These are phyloP conservation scores for Diaphora mendica DNA, from an alignment of 2,888 invertebrate species.

Conservation along the genomic window DNA sequence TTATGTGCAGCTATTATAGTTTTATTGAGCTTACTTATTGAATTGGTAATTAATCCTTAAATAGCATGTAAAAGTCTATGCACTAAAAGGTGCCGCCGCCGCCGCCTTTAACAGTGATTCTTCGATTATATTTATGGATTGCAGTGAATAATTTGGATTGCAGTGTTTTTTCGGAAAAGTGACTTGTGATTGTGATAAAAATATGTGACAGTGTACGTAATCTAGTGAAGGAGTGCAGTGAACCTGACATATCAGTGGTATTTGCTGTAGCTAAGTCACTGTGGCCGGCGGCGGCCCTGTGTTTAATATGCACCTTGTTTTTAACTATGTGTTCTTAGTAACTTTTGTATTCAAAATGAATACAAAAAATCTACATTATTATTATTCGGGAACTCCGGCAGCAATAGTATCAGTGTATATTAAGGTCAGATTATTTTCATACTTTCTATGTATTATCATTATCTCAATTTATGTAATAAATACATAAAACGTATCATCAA, in stretches of 20 bases:
- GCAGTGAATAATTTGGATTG: conserved; percentile 84
- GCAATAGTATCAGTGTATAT: not conserved
- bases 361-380: not conserved
- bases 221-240: conserved; percentile 73
- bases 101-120: conserved; percentile 67
- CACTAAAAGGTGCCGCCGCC: conserved; percentile 81
- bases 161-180: conserved; percentile 76
- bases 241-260: conserved; percentile 39
- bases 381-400: not conserved
- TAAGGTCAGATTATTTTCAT: not conserved
- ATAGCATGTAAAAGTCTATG: conserved; percentile 61
- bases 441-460: not conserved
- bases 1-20: conserved; percentile 26
- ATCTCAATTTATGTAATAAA: not conserved
- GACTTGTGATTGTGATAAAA: conserved; percentile 79
- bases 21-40: conserved; percentile 27
- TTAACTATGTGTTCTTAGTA: conserved; percentile 64
- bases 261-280: conserved; percentile 52
- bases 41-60: conserved; percentile 19
- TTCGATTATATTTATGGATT: conserved; percentile 73
- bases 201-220: conserved; percentile 73
- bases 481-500: too few relatives aligned
- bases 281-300: conserved; percentile 82
- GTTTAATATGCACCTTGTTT: conserved; percentile 75
- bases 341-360: not conserved